A percentile compares a stretch with the other conserved stretches of the same genome.
phyloP scores from a whole-genome alignment of 2,113 vertebrate genomes.

The Cochlearius cochlearius region DNA sequence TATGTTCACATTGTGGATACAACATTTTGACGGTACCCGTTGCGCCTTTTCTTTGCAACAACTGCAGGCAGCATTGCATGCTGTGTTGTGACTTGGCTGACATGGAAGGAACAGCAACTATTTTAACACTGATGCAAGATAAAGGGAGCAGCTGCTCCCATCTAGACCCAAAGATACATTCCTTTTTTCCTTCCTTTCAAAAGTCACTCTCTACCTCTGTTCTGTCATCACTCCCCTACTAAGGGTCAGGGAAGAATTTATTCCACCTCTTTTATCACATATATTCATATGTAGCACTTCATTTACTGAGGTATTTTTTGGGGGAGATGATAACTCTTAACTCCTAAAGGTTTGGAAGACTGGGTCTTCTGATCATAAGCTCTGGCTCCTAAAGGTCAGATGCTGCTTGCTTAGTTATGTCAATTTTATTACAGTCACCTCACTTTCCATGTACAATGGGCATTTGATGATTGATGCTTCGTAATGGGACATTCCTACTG shows the following conservation, averaged over 20 bases:
- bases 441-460: conserved; percentile 52
- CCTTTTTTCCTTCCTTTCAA: conserved; percentile 26
- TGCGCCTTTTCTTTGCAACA: background rate
- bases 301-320: conserved; percentile 58
- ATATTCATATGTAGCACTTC: conserved; percentile 65
- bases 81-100: conserved; percentile 39
- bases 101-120: conserved; percentile 26
- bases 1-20: background rate
- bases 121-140: conserved; percentile 44
- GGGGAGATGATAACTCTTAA: conserved; percentile 54
- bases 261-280: conserved; percentile 62
- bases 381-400: conserved; percentile 64
- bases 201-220: conserved; percentile 36
- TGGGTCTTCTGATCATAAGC: conserved; percentile 42
- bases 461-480: conserved; percentile 56
- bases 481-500: conserved; percentile 51
- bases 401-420: conserved; percentile 55
- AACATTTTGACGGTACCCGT: background rate
- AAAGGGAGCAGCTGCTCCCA: conserved; percentile 38
- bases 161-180: conserved; percentile 19
- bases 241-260: conserved; percentile 44
- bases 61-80: background rate
- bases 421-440: conserved; percentile 66
- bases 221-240: conserved; percentile 60
- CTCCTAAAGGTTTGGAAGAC: conserved; percentile 50